Evolutionary conservation across 2,797 vertebrate genomes (phyloP).

Genomic region (Anguilla marmorata): DNA sequence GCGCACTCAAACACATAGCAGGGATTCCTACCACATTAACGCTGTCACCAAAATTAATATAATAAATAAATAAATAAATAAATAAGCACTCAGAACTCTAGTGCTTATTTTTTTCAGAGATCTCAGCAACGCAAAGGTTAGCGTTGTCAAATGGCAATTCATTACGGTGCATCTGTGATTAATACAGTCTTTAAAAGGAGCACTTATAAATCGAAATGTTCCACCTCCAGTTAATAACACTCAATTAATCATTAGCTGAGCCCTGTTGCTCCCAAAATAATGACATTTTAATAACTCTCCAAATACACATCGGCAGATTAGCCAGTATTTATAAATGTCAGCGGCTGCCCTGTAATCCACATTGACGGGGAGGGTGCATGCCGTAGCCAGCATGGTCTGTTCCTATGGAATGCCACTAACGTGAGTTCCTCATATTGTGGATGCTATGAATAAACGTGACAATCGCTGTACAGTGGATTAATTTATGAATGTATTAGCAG

Average conservation of each 20-base stretch:
- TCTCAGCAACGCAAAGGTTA: conserved; percentile 41
- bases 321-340: conserved; percentile 74
- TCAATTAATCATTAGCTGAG: conserved; percentile 69
- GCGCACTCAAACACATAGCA: conserved; percentile 27
- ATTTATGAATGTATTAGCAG: conserved; percentile 66
- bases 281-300: conserved; percentile 72
- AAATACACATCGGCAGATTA: conserved; percentile 66
- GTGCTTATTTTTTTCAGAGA: conserved; percentile 39
- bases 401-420: conserved; percentile 73
- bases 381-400: conserved; percentile 64
- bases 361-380: conserved; percentile 66
- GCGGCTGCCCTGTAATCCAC: conserved; percentile 62
- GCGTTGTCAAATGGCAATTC: conserved; percentile 53
- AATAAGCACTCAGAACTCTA: conserved; percentile 49
- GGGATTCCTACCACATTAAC: conserved; percentile 56
- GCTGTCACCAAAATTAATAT: conserved; percentile 35
- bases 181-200: conserved; percentile 61
- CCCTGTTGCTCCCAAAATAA: conserved; percentile 67
- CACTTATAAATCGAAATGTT: conserved; percentile 60
- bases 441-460: conserved; percentile 75
- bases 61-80: conserved; percentile 55
- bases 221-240: conserved; percentile 67
- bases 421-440: conserved; percentile 63
- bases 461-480: conserved; percentile 75
- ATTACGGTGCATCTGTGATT: conserved; percentile 60